Conservation (phyloP, 2,113 vertebrate genomes). For the Dasyprocta punctata region DNA sequence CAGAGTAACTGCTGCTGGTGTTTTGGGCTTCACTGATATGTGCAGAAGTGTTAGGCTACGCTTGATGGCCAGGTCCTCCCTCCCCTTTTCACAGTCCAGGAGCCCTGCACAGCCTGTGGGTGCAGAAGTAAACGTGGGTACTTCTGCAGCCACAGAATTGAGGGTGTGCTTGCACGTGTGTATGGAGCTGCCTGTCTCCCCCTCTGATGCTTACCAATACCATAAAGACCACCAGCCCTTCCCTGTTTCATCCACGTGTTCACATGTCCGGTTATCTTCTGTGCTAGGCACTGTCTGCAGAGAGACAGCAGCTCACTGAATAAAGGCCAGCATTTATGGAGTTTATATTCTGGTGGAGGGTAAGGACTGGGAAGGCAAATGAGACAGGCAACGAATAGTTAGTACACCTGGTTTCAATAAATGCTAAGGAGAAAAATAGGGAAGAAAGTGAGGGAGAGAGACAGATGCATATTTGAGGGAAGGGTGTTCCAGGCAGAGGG, state of each 20-base stretch:
- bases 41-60: background rate
- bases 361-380: background rate
- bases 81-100: background rate
- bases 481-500: background rate
- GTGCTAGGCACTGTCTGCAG: background rate
- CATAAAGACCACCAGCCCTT: fast-evolving
- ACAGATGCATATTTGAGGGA: background rate
- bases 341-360: background rate
- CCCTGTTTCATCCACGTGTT: background rate
- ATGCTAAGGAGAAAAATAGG: background rate
- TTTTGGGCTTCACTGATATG: background rate
- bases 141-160: background rate
- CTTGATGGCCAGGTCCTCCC: fast-evolving
- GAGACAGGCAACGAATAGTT: background rate
- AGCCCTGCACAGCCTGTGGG: fast-evolving
- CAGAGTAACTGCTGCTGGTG: background rate
- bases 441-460: background rate
- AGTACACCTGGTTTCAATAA: background rate
- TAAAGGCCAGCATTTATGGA: background rate
- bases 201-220: fast-evolving
- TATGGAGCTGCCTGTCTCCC: background rate
- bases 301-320: background rate
- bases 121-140: background rate
- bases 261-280: fast-evolving
- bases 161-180: background rate